Percentiles rank a stretch among this genome's conserved stretches.
phyloP scores from a whole-genome alignment of 2,888 invertebrate species.

The Biston stratarius region DNA sequence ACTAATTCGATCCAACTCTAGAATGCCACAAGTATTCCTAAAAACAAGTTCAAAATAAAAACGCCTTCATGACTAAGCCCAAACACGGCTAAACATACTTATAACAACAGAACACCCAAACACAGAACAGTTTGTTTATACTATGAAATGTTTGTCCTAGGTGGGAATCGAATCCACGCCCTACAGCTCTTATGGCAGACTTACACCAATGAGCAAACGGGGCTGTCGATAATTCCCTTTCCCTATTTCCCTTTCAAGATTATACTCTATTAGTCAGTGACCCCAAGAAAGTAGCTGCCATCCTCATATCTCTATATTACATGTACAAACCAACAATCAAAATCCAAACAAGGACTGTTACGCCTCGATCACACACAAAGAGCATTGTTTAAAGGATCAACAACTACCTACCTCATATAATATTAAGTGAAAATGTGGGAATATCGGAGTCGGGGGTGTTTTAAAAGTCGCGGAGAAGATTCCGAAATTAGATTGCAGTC shows the following conservation, averaged over 20 bases:
- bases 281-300: conserved; percentile 12
- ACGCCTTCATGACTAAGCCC: too few relatives aligned
- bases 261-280: background rate
- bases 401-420: conserved; percentile 28
- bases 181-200: too few relatives aligned
- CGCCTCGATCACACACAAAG: conserved; percentile 32
- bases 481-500: conserved; percentile 54
- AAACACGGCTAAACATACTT: too few relatives aligned
- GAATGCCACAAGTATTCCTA: too few relatives aligned
- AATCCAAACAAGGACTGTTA: conserved; percentile 27
- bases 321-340: conserved; percentile 31
- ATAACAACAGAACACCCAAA: too few relatives aligned
- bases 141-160: too few relatives aligned
- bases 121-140: too few relatives aligned
- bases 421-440: conserved; percentile 31
- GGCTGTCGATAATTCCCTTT: too few relatives aligned
- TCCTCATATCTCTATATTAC: conserved; percentile 7
- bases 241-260: background rate
- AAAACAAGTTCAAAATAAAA: too few relatives aligned
- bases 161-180: too few relatives aligned
- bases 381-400: conserved; percentile 25
- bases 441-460: conserved; percentile 43
- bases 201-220: too few relatives aligned
- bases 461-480: conserved; percentile 47
- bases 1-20: too few relatives aligned